phyloP scores from a whole-genome alignment of 2,888 invertebrate genomes.

The Agelastica alni region DNA sequence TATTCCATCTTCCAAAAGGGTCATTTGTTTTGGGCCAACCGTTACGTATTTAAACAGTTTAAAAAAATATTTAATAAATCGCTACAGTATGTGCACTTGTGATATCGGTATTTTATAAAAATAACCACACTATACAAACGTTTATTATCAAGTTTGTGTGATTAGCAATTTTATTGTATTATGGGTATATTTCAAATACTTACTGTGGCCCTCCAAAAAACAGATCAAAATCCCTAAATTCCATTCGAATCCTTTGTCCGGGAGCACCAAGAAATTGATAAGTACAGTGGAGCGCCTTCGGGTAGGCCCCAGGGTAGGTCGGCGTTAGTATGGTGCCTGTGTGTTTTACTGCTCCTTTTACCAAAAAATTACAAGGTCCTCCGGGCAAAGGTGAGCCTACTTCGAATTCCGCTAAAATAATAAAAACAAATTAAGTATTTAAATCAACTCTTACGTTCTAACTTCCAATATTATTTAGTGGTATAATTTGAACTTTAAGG shows the following conservation, averaged over 20 bases:
- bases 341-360: conserved; percentile 72
- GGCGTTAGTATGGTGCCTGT: conserved; percentile 92
- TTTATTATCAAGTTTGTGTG: no score
- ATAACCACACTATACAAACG: no score
- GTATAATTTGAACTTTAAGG: no score
- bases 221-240: conserved; percentile 97
- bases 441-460: no score
- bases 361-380: conserved; percentile 85
- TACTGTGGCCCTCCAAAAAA: conserved; percentile 99
- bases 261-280: conserved; percentile 90
- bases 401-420: conserved; percentile 81
- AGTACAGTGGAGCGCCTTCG: conserved; percentile 91
- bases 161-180: no score
- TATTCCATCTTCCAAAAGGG: no score
- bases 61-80: no score
- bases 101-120: no score
- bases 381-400: conserved; percentile 83
- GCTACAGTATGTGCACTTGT: no score
- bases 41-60: no score
- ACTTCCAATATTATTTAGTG: no score
- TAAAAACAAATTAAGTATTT: conserved; percentile 19
- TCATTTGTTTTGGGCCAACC: no score
- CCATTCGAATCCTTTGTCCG: conserved; percentile 90
- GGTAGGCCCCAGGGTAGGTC: conserved; percentile 99
- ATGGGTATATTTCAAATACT: conserved; percentile 57